Percentiles rank a stretch among this genome's conserved stretches.
Evolutionary conservation across 2,888 invertebrate species (phyloP).

Genomic region (Epiblema foenella): DNA sequence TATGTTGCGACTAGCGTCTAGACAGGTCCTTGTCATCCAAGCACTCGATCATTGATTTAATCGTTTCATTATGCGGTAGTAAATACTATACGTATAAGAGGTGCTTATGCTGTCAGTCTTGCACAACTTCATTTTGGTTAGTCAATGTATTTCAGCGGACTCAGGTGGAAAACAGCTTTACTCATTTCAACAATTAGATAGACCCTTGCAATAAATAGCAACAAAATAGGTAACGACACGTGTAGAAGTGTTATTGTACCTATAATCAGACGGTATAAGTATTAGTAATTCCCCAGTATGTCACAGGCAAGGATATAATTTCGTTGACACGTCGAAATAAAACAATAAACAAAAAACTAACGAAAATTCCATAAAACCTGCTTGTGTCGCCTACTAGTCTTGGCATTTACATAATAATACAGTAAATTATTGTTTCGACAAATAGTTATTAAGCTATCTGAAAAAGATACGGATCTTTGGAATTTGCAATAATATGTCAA

Average conservation of each 20-base stretch:
- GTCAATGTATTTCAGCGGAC: neutral
- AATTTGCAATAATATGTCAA: conserved; percentile 71
- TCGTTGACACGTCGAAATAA: conserved; percentile 63
- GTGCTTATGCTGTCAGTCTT: neutral
- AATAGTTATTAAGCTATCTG: conserved; percentile 74
- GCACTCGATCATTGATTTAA: conserved; percentile 22
- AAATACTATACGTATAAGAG: neutral
- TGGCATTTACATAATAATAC: conserved; percentile 71
- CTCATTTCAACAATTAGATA: neutral
- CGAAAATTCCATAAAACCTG: conserved; percentile 79
- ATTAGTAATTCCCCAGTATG: conserved; percentile 36
- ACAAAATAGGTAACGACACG: neutral
- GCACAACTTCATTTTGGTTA: neutral
- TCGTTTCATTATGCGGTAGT: conserved; percentile 10
- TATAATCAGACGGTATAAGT: conserved; percentile 16
- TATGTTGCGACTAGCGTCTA: conserved; percentile 32
- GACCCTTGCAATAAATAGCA: neutral
- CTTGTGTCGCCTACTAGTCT: conserved; percentile 71
- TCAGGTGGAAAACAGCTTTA: neutral
- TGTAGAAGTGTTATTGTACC: neutral
- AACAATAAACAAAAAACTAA: conserved; percentile 74
- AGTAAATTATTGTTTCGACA: conserved; percentile 80
- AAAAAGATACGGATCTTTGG: conserved; percentile 60
- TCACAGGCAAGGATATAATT: conserved; percentile 49
- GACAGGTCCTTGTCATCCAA: conserved; percentile 34